Conservation (phyloP, 2,888 invertebrate species). For the Iphiclides podalirius region DNA sequence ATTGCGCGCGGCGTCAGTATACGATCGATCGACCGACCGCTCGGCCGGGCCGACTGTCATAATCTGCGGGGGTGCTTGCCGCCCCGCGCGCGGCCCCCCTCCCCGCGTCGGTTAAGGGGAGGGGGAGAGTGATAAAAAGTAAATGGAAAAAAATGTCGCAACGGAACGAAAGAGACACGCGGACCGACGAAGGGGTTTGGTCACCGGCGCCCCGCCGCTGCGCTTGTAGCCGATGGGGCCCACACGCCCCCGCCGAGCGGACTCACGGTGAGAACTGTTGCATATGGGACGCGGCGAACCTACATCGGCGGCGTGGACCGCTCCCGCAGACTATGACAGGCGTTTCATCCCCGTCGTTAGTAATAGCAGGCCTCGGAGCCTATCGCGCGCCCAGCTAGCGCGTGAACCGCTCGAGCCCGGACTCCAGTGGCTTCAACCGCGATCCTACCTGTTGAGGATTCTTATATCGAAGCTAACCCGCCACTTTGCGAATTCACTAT, state of each 20-base stretch:
- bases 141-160: conserved; percentile 10
- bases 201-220: too few species aligned
- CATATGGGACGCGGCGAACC: conserved; percentile 32
- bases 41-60: conserved; percentile 50
- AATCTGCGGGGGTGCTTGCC: conserved; percentile 57
- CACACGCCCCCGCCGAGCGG: conserved; percentile 24
- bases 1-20: conserved; percentile 1
- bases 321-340: conserved; percentile 69
- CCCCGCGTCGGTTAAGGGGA: neutral
- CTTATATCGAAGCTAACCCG: neutral
- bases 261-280: conserved; percentile 33
- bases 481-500: neutral
- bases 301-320: conserved; percentile 36
- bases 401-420: neutral
- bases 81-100: conserved; percentile 25
- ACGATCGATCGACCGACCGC: too few species aligned
- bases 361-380: neutral
- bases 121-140: conserved; percentile 1
- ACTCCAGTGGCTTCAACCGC: neutral
- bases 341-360: too few species aligned
- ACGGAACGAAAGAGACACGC: conserved; percentile 15
- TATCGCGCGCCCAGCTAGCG: neutral
- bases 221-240: too few species aligned
- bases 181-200: too few species aligned
- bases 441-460: neutral